These are phyloP conservation scores for Carcina quercana DNA, from an alignment of 2,888 invertebrate genomes.

Conservation along the genomic window DNA sequence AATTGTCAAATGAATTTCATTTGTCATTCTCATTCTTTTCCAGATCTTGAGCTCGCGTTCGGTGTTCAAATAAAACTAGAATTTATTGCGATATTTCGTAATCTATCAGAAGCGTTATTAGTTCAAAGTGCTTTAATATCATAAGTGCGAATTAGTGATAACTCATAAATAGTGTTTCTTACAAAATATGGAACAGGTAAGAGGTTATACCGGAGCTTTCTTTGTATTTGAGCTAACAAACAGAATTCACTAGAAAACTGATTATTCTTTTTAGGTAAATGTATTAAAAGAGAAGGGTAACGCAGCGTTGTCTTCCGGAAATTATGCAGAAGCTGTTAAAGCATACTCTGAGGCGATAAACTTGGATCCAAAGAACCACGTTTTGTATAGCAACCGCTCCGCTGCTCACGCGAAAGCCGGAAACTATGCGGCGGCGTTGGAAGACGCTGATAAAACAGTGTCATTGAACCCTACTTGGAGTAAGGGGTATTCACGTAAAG, in stretches of 20 bases:
- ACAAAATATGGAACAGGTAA: slow-evolving; percentile 59
- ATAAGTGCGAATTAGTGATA: not conserved
- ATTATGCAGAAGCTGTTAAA: slow-evolving; percentile 85
- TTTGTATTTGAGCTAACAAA: slow-evolving; percentile 22
- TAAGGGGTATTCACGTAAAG: slow-evolving; percentile 93
- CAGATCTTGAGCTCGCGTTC: slow-evolving; percentile 16
- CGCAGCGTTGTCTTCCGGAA: slow-evolving; percentile 83
- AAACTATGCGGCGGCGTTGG: slow-evolving; percentile 82
- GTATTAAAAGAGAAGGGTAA: slow-evolving; percentile 92
- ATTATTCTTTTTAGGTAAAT: slow-evolving; percentile 76
- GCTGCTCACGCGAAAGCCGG: slow-evolving; percentile 91
- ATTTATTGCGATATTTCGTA: not conserved
- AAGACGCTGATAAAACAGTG: slow-evolving; percentile 90
- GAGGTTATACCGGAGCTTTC: slow-evolving; percentile 52
- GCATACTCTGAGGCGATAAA: slow-evolving; percentile 88
- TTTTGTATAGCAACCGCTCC: slow-evolving; percentile 93
- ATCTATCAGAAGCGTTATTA: slow-evolving; percentile 4
- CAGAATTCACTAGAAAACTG: slow-evolving; percentile 15
- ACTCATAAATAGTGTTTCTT: not conserved
- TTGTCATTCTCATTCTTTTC: slow-evolving; percentile 20
- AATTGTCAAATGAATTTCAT: slow-evolving; percentile 15
- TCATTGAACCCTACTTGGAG: slow-evolving; percentile 88
- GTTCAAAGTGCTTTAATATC: not conserved
- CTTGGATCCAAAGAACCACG: slow-evolving; percentile 87
- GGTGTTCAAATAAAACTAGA: slow-evolving; percentile 9